These are phyloP conservation scores for Mormyrops boulengeri DNA, from an alignment of 2,797 vertebrate genomes.

Conservation along the genomic window DNA sequence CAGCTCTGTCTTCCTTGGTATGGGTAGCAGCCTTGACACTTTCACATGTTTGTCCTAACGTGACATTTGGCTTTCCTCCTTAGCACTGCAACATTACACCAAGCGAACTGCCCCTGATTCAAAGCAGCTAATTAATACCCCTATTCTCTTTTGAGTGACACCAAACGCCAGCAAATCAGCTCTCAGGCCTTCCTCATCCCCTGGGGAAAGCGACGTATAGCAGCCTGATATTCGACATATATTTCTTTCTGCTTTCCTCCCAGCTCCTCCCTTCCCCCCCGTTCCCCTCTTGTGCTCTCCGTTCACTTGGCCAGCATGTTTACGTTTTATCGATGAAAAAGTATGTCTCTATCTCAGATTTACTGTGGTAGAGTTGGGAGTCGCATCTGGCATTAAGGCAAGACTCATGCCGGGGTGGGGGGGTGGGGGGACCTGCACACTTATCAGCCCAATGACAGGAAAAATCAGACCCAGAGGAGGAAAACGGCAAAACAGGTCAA, in stretches of 20 bases:
- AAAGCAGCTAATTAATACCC: not conserved
- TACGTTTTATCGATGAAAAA: not conserved
- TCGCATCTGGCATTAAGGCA: not conserved
- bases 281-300: not conserved
- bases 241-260: not conserved
- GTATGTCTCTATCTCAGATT: not conserved
- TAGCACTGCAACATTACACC: not conserved
- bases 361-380: not conserved
- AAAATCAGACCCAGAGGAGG: not conserved
- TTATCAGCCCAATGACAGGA: not conserved
- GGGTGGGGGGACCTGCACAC: not conserved
- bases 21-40: not conserved
- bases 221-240: not conserved
- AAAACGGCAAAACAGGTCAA: not conserved
- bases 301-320: not conserved
- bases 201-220: not conserved
- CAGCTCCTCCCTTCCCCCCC: not conserved
- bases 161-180: not conserved
- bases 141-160: not conserved
- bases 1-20: not conserved
- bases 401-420: not conserved
- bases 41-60: not conserved
- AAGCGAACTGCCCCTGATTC: not conserved
- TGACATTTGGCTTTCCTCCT: not conserved
- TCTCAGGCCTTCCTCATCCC: not conserved